phyloP scores from a whole-genome alignment of 2,797 vertebrate genomes.

The Artibeus jamaicensis region DNA sequence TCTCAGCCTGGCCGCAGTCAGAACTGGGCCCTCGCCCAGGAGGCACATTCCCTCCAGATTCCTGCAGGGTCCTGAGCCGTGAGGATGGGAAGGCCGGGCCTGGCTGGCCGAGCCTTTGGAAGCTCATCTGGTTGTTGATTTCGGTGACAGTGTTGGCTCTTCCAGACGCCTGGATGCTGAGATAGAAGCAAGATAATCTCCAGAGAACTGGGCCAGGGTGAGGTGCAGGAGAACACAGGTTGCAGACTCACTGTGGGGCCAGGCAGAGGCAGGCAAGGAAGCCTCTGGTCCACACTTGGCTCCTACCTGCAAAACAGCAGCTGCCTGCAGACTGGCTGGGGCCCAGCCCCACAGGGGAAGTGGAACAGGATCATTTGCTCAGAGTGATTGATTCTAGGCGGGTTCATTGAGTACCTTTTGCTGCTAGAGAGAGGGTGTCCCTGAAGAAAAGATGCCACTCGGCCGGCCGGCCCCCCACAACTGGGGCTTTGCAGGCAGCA shows the following conservation, averaged over 20 bases:
- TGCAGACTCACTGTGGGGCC: background rate
- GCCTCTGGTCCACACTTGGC: background rate
- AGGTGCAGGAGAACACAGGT: background rate
- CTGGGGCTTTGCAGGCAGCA: background rate
- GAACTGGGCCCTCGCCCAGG: conserved; percentile 45
- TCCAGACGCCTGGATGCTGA: background rate
- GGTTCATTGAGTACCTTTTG: background rate
- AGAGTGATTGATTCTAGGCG: background rate
- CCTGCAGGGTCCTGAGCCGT: conserved; percentile 18
- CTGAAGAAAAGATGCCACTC: background rate
- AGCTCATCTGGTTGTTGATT: background rate
- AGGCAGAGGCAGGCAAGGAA: background rate
- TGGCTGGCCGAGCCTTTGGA: background rate
- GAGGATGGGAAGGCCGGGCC: background rate
- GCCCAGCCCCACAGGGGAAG: background rate
- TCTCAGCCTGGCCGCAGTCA: conserved; percentile 16
- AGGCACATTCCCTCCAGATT: conserved; percentile 33
- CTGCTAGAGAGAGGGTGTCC: background rate
- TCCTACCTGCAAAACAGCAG: background rate
- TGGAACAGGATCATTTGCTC: background rate
- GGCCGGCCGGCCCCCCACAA: background rate
- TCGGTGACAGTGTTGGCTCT: background rate
- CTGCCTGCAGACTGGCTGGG: background rate
- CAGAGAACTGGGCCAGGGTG: background rate
- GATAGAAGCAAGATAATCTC: conserved; percentile 29